Base-by-base conservation (phyloP, 2,113 vertebrate species). In the Gambusia holbrooki region DNA sequence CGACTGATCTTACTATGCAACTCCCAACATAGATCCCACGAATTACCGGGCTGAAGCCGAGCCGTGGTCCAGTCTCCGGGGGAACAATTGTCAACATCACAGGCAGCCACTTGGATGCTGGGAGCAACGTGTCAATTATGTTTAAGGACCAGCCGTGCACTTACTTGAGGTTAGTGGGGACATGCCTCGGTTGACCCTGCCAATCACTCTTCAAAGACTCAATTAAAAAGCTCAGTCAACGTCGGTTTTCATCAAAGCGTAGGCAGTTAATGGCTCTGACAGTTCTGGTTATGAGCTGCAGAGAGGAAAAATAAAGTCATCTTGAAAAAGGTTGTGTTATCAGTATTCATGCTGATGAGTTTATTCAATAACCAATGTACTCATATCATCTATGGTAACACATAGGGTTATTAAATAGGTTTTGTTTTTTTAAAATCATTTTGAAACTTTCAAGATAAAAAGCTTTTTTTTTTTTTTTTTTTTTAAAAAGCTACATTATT, bases 51-150 rank as follows among this genome's bases (percentile, higher is more conserved):
- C 93, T 99, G 62, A 96, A 96, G 82, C 98, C 98, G 0, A 95
- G 83, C 77, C 88, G 96, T 65, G 98, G 98, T 0, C 98, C 98
- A 0, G 95, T 98, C 81, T 99, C 98, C 0, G 98, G 98, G 29
- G 98, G 98, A 70, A 99, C 98, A 4, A 94, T 97, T 19, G 96
- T 99, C 91, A 99, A 97, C 66, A 98, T 99, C 86, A 97, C 95
- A 0, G 98, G 98, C 75, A 97, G 95, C 91, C 97, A 99, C 91
- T 94, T 99, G 69, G 98, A 98, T 0, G 96, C 98, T 0, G 98
- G 98, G 74, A 99, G 98, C 93, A 96, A 97, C 0, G 97, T 99
- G 88, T 95, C 96, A 1, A 95, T 99, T 84, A 96, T 95, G 89
- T 97, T 99, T 15, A 98, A 97, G 72, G 90, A 95, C 72, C 96